A percentile compares a stretch with the other conserved stretches of the same genome.
These are phyloP conservation scores for Xestia xanthographa DNA, from an alignment of 2,888 invertebrate species.

Conservation along the genomic window DNA sequence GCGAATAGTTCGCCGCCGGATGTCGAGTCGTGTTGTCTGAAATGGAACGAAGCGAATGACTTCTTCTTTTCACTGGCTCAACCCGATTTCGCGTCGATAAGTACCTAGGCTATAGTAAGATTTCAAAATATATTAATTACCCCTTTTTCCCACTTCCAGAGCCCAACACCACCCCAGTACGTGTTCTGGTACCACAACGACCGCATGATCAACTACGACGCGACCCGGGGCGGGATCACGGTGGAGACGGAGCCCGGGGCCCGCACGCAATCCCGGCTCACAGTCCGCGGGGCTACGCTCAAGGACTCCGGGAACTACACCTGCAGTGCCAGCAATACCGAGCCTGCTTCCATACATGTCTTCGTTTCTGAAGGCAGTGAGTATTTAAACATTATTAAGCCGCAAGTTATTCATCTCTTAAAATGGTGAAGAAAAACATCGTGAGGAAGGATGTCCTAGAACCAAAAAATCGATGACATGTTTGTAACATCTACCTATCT, in stretches of 20 bases:
- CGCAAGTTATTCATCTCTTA: no score
- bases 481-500: not conserved
- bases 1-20: no score
- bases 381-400: constrained; percentile 63
- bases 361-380: constrained; percentile 96
- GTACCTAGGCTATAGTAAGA: not conserved
- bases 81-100: no score
- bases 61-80: no score
- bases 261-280: constrained; percentile 95
- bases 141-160: constrained; percentile 90
- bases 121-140: not conserved
- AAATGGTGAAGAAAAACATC: no score
- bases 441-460: no score
- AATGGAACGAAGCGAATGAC: no score
- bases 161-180: constrained; percentile 97
- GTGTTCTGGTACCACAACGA: constrained; percentile 99
- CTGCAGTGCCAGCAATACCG: constrained; percentile 97
- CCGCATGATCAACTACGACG: constrained; percentile 98
- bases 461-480: not conserved
- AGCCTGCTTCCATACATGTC: constrained; percentile 96
- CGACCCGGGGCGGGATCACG: constrained; percentile 94
- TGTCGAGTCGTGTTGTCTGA: no score
- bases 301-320: constrained; percentile 98
- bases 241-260: constrained; percentile 97
- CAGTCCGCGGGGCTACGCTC: constrained; percentile 96